phyloP scores from a whole-genome alignment of 2,888 invertebrate genomes.

The Lithodes maja region DNA sequence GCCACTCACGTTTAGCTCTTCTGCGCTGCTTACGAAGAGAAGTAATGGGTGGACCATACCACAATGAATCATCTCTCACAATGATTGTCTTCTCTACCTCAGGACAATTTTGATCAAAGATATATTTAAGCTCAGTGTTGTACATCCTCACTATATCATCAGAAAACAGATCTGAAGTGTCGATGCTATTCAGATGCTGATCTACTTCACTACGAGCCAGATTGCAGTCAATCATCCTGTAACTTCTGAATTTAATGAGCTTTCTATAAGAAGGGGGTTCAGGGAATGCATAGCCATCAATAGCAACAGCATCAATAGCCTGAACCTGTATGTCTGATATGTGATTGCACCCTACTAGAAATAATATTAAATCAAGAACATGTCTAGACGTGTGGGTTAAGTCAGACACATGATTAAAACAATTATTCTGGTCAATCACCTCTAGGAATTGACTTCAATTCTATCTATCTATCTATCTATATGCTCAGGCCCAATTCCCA shows the following conservation, averaged over 20 bases:
- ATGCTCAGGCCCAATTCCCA: no score
- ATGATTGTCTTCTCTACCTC: slow-evolving; percentile 6
- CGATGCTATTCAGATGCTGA: no score
- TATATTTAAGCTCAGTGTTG: neutral
- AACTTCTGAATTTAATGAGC: neutral
- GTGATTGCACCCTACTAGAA: neutral
- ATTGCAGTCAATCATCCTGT: neutral
- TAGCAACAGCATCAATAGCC: neutral
- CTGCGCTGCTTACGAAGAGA: neutral
- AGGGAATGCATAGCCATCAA: neutral
- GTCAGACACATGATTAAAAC: neutral
- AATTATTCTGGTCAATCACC: neutral
- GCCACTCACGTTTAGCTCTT: neutral
- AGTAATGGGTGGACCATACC: neutral
- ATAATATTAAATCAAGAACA: neutral
- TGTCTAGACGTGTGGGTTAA: neutral
- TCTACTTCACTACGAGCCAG: neutral
- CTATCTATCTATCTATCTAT: no score
- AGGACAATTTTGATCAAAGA: slow-evolving; percentile 7
- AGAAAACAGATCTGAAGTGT: neutral
- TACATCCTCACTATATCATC: neutral
- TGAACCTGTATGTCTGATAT: neutral
- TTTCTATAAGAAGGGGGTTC: neutral
- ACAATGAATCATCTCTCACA: neutral
- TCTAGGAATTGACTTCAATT: neutral